Base-by-base conservation (phyloP, 1,140 invertebrate species). In the Calephelis nemesis region DNA sequence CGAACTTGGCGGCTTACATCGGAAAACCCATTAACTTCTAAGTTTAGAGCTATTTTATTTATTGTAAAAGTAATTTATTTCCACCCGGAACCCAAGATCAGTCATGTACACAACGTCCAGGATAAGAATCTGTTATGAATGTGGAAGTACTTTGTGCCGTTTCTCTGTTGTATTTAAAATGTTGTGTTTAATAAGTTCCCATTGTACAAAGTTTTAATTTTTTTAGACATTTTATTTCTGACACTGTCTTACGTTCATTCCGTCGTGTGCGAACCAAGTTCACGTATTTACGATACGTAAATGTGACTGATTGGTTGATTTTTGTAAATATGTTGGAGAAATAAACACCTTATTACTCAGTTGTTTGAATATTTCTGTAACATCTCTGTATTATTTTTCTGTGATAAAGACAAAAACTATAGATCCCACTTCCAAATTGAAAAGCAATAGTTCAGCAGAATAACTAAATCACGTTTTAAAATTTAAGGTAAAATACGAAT, bases 11-110 rank as follows among this genome's bases (percentile, higher is more conserved):
- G 15, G 98, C 99, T 4, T 99, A 98, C 84, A 97, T 95, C 88
- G 99, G 99, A 73, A 99, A 99, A 93, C 95, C 99, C 30, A 99
- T 99, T 88, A 99, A 99, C 92, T 99, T 98, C 92, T 96, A 96
- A 84, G 62, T 72, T 58, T 74, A 78, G 58, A 69, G 73, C 69
- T 69, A 75, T 75, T 58, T 70, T 65, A 64, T 62, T 76, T 67
- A 69, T 73, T 74, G 72, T 75, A 72, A 62, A 80, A 79, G 71
- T 74, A 70, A 67, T 69, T 68, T 74, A 62, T 69, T 45, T 45
- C 42, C 7, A 42, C 58, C 39, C 10, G 42, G 68, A 71, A 71
- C 68, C 71, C 68, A 67, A 72, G 64, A 65, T 9, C 62, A 50
- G 15, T 54, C 52, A 64, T 49, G 68, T 72, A 73, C 66, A 65